Percentiles rank a stretch among this genome's conserved stretches.
Evolutionary conservation across 2,113 vertebrate species (phyloP).

Genomic region (Brevimyrus niger): DNA sequence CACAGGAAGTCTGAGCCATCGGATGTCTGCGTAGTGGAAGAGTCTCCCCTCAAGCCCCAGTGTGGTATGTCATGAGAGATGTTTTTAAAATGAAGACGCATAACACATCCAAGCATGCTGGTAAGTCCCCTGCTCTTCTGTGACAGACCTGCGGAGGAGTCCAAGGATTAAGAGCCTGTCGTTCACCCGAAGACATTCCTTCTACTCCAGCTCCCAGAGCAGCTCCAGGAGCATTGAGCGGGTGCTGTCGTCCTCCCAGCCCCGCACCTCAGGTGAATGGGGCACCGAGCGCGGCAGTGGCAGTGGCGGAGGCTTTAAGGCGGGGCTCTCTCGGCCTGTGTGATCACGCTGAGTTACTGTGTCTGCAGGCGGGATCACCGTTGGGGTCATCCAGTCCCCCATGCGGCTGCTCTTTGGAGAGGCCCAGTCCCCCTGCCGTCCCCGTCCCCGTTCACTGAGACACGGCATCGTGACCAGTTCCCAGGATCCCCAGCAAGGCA

Average conservation of each 20-base stretch:
- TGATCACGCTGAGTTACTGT: not conserved
- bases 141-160: slow-evolving; percentile 72
- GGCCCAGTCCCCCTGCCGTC: slow-evolving; percentile 49
- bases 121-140: slow-evolving; percentile 24
- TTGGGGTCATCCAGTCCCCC: slow-evolving; percentile 62
- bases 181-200: slow-evolving; percentile 63
- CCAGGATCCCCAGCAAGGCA: slow-evolving; percentile 42
- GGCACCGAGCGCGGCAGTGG: not conserved
- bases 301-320: not conserved
- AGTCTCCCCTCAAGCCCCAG: slow-evolving; percentile 79
- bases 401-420: slow-evolving; percentile 85
- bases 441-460: slow-evolving; percentile 27
- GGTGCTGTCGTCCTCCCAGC: slow-evolving; percentile 51
- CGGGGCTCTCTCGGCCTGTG: not conserved
- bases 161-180: slow-evolving; percentile 73
- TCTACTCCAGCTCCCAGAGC: slow-evolving; percentile 64
- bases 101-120: not conserved
- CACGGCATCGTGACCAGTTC: slow-evolving; percentile 32
- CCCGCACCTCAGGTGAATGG: slow-evolving; percentile 32
- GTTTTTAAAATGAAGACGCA: not conserved
- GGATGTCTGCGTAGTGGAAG: slow-evolving; percentile 74
- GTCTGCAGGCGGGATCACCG: slow-evolving; percentile 43
- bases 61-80: slow-evolving; percentile 55
- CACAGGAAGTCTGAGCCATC: slow-evolving; percentile 66
- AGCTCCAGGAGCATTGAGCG: slow-evolving; percentile 64